A percentile compares a stretch with the other conserved stretches of the same genome.
phyloP scores from a whole-genome alignment of 2,113 vertebrate genomes.

The Ammospiza caudacuta region DNA sequence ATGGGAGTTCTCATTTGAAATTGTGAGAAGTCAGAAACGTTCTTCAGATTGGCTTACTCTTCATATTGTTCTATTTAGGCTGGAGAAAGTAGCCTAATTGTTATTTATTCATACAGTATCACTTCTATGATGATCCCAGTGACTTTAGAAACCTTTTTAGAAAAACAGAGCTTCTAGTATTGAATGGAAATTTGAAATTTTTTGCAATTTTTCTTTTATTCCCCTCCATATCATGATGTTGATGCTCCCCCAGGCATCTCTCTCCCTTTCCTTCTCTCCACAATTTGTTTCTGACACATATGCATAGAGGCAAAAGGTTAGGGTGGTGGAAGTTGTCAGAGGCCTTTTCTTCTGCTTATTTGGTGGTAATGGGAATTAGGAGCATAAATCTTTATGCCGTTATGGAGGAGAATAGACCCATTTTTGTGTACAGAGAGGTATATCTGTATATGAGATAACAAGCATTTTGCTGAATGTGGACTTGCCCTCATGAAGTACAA shows the following conservation, averaged over 20 bases:
- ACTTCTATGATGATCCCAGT: slow-evolving; percentile 43
- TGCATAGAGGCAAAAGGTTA: slow-evolving; percentile 58
- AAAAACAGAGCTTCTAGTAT: slow-evolving; percentile 32
- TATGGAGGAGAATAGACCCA: slow-evolving; percentile 51
- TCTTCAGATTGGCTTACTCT: slow-evolving; percentile 46
- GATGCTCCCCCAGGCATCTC: background rate
- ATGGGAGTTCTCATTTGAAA: slow-evolving; percentile 16
- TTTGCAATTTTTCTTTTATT: background rate
- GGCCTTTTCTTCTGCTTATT: slow-evolving; percentile 73
- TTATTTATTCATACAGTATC: slow-evolving; percentile 33
- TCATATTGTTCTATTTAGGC: slow-evolving; percentile 23
- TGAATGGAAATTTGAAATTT: slow-evolving; percentile 16
- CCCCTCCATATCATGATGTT: slow-evolving; percentile 18
- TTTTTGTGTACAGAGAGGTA: slow-evolving; percentile 76
- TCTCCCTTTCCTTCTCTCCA: background rate
- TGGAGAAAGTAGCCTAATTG: slow-evolving; percentile 23
- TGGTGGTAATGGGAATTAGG: slow-evolving; percentile 62
- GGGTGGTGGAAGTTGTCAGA: slow-evolving; percentile 62
- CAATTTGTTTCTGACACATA: slow-evolving; percentile 69
- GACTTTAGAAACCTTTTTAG: slow-evolving; percentile 53
- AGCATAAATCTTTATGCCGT: slow-evolving; percentile 66
- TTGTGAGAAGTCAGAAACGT: slow-evolving; percentile 5
- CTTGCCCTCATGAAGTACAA: slow-evolving; percentile 72
- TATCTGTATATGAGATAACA: slow-evolving; percentile 68
- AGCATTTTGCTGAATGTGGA: slow-evolving; percentile 78